phyloP scores from a whole-genome alignment of 30 jellyfish, hydroid and myxozoan genomes.

The Turritopsis dohrnii region DNA sequence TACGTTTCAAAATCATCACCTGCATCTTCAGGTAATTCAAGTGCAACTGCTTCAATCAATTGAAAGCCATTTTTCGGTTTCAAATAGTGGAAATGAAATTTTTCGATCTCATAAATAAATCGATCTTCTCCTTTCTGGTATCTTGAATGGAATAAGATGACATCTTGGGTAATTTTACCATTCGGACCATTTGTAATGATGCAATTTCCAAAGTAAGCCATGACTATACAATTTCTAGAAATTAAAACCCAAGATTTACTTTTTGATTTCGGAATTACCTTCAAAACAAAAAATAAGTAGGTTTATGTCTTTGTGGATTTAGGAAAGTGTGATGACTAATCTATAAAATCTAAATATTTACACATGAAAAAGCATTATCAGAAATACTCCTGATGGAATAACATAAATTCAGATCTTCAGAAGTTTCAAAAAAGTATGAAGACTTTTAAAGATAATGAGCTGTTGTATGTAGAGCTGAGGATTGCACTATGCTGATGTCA shows the following conservation, averaged over 20 bases:
- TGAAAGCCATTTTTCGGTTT: neutral
- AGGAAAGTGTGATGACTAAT: too few relatives aligned
- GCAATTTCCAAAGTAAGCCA: neutral
- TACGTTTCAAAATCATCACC: neutral
- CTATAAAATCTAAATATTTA: too few relatives aligned
- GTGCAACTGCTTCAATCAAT: neutral
- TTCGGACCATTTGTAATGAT: neutral
- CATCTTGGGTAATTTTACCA: neutral
- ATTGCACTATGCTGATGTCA: too few relatives aligned
- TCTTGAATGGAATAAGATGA: neutral
- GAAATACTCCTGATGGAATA: too few relatives aligned
- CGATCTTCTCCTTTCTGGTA: neutral
- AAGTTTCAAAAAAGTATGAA: too few relatives aligned
- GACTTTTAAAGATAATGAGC: too few relatives aligned
- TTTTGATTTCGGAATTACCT: too few relatives aligned
- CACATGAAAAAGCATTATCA: too few relatives aligned
- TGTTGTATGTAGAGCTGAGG: too few relatives aligned
- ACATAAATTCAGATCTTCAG: too few relatives aligned
- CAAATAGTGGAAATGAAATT: constrained; percentile 1
- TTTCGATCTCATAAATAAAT: neutral
- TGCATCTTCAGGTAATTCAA: neutral
- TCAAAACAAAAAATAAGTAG: too few relatives aligned
- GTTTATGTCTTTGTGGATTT: too few relatives aligned
- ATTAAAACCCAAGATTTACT: neutral
- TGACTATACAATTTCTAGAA: neutral